These are phyloP conservation scores for Taeniopygia guttata DNA, from an alignment of 2,797 vertebrate genomes.

Conservation along the genomic window DNA sequence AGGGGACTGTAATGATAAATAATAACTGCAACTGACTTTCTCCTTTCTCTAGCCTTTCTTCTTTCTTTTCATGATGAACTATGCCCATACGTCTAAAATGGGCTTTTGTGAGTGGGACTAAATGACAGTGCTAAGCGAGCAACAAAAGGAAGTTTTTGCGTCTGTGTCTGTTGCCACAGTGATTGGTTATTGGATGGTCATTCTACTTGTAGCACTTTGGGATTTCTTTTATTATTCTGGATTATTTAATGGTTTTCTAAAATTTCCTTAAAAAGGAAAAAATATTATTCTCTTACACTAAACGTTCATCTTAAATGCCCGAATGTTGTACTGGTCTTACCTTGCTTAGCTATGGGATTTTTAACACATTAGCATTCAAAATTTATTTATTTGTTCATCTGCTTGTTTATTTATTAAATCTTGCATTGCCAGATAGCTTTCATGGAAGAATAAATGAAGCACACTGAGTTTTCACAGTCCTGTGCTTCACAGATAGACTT, in stretches of 20 bases:
- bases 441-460: neutral
- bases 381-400: neutral
- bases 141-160: neutral
- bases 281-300: neutral
- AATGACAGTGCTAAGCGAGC: neutral
- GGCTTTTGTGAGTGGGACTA: neutral
- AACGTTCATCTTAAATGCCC: neutral
- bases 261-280: neutral
- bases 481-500: neutral
- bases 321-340: neutral
- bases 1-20: neutral
- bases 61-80: neutral
- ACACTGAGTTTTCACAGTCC: neutral
- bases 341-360: accelerated
- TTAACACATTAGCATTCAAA: neutral
- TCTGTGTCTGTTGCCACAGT: neutral
- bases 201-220: neutral
- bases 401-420: too few relatives aligned
- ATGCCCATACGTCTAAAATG: neutral
- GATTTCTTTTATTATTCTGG: neutral
- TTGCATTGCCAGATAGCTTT: neutral
- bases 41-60: neutral
- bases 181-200: neutral
- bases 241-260: neutral
- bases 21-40: neutral